These are phyloP conservation scores for Trilocha varians DNA, from an alignment of 2,888 invertebrate species.

Conservation along the genomic window DNA sequence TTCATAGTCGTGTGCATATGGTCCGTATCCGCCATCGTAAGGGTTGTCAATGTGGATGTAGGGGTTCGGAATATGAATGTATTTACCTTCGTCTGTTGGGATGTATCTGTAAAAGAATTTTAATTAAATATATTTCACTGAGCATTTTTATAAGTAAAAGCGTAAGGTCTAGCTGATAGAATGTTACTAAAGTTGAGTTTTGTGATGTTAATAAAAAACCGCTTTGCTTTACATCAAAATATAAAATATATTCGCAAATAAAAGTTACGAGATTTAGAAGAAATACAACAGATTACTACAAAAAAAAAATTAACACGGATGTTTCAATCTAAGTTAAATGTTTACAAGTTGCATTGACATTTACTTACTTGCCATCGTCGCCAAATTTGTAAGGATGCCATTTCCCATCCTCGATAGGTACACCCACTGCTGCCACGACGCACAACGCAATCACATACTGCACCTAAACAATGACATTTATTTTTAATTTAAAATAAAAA, in stretches of 20 bases:
- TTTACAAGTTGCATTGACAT: conserved; percentile 28
- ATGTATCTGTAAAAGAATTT: conserved; percentile 45
- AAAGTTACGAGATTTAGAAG: no score
- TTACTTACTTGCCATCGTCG: conserved; percentile 59
- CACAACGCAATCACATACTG: conserved; percentile 49
- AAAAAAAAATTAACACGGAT: no score
- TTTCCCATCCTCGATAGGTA: conserved; percentile 46
- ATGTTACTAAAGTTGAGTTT: no score
- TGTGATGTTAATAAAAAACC: no score
- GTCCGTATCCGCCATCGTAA: conserved; percentile 58
- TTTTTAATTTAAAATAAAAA: conserved; percentile 2
- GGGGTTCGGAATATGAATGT: conserved; percentile 67
- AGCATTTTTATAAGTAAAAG: no score
- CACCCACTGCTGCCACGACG: conserved; percentile 38
- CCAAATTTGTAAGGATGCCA: conserved; percentile 59
- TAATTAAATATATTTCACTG: background rate
- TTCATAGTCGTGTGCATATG: conserved; percentile 60
- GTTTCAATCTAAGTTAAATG: no score
- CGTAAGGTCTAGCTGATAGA: no score
- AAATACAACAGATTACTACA: no score
- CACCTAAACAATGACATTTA: conserved; percentile 9
- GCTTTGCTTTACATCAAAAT: no score
- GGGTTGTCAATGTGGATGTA: conserved; percentile 69
- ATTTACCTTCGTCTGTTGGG: conserved; percentile 63
- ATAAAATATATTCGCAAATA: no score